phyloP scores from a whole-genome alignment of 2,113 vertebrate genomes.

The Paramormyrops kingsleyae region DNA sequence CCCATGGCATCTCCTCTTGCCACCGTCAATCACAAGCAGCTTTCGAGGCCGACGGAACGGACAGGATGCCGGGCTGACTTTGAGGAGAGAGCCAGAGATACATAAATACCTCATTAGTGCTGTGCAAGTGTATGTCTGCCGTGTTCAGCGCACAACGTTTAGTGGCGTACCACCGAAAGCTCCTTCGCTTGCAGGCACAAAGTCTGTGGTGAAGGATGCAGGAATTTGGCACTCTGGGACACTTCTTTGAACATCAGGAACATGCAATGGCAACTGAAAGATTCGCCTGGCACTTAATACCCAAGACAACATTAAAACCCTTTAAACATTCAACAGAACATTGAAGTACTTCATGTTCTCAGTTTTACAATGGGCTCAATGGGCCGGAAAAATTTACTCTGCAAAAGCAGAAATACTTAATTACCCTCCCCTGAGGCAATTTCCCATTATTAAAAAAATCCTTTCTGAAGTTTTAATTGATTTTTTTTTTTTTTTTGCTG shows the following conservation, averaged over 20 bases:
- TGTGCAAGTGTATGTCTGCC: background rate
- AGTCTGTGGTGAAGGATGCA: background rate
- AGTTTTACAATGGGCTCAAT: conserved; percentile 2
- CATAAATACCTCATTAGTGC: background rate
- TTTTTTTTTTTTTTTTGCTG: background rate
- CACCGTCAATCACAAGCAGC: background rate
- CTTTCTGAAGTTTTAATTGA: background rate
- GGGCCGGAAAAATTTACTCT: background rate
- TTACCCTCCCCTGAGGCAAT: conserved; percentile 2
- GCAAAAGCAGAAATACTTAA: background rate
- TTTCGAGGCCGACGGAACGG: background rate
- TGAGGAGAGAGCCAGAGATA: background rate
- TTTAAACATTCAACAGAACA: background rate
- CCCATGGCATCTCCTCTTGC: background rate
- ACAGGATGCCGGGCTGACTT: background rate
- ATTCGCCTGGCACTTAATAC: background rate
- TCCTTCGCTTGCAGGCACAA: background rate
- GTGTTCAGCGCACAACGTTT: background rate
- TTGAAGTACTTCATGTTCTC: conserved; percentile 4
- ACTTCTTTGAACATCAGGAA: background rate
- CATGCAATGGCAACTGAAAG: background rate
- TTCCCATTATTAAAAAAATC: background rate
- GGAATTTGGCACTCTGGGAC: background rate
- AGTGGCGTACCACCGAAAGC: background rate
- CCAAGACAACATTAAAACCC: conserved; percentile 9